Conservation (phyloP, 2,888 invertebrate species). For the Epistrophe eligans region DNA sequence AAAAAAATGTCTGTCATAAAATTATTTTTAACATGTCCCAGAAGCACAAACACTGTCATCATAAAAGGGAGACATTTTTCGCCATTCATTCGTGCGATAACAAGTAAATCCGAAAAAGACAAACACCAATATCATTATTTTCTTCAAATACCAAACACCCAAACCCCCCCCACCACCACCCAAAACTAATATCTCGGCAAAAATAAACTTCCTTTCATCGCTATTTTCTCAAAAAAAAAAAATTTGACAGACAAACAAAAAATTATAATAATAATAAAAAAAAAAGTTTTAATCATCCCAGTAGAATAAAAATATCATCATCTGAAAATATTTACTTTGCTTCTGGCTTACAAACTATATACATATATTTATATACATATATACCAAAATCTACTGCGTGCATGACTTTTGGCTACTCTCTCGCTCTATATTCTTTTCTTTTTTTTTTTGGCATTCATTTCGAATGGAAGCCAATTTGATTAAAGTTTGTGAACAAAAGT, state of each 20-base stretch:
- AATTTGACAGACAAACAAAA: slow-evolving; percentile 42
- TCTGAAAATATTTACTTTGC: slow-evolving; percentile 63
- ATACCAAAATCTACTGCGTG: neutral
- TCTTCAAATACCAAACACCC: no score
- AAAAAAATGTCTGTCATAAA: neutral
- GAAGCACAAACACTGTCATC: slow-evolving; percentile 1
- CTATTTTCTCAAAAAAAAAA: neutral
- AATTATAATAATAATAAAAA: slow-evolving; percentile 41
- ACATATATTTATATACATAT: no score
- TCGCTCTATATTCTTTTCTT: neutral
- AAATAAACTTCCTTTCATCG: slow-evolving; percentile 28
- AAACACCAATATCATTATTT: slow-evolving; percentile 8
- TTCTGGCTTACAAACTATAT: slow-evolving; percentile 19
- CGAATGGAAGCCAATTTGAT: slow-evolving; percentile 67
- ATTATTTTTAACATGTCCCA: neutral
- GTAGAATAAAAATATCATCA: slow-evolving; percentile 34
- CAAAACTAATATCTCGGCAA: neutral
- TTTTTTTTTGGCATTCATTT: slow-evolving; percentile 12
- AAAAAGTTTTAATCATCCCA: slow-evolving; percentile 63
- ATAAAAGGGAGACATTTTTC: neutral
- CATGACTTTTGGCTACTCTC: neutral
- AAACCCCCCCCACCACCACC: no score
- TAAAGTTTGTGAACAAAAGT: slow-evolving; percentile 71
- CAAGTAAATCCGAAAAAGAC: slow-evolving; percentile 16
- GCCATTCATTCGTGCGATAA: neutral